A percentile compares a stretch with the other conserved stretches of the same genome.
Evolutionary conservation across 2,888 invertebrate species (phyloP).

Genomic region (Hybos culiciformis): DNA sequence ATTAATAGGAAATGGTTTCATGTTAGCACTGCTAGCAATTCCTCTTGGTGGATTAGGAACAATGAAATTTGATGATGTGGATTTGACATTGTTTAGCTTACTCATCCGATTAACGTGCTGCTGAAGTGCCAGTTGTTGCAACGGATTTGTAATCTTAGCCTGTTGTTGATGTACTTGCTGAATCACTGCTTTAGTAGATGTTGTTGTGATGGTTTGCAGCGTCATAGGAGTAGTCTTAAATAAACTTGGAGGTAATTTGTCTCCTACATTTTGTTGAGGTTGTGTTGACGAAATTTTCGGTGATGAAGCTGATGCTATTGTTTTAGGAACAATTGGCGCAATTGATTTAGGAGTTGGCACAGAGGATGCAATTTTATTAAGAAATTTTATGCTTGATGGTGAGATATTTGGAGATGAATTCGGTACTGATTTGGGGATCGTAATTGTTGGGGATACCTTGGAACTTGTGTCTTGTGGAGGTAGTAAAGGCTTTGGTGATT

Average conservation of each 20-base stretch:
- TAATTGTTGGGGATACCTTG: constrained; percentile 10
- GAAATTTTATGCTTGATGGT: neutral
- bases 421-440: constrained; percentile 5
- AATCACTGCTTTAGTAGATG: constrained; percentile 5
- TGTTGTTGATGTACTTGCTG: neutral
- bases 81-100: neutral
- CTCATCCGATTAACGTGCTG: constrained; percentile 4
- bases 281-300: constrained; percentile 27
- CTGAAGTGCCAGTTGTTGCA: constrained; percentile 4
- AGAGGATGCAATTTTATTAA: neutral
- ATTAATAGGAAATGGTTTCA: constrained; percentile 23
- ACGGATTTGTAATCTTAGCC: neutral
- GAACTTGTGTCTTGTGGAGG: constrained; percentile 8
- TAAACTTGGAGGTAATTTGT: constrained; percentile 30
- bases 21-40: constrained; percentile 16
- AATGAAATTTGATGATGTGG: constrained; percentile 19
- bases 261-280: no score
- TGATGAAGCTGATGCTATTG: constrained; percentile 4
- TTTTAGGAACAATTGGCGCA: no score
- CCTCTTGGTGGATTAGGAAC: constrained; percentile 26
- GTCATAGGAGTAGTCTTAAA: constrained; percentile 27
- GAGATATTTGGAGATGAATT: constrained; percentile 6
- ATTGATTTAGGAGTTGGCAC: no score
- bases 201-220: constrained; percentile 16
- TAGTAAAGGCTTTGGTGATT: no score